Base-by-base conservation (phyloP, 1,140 invertebrate species). In the Heliconius hermathena region DNA sequence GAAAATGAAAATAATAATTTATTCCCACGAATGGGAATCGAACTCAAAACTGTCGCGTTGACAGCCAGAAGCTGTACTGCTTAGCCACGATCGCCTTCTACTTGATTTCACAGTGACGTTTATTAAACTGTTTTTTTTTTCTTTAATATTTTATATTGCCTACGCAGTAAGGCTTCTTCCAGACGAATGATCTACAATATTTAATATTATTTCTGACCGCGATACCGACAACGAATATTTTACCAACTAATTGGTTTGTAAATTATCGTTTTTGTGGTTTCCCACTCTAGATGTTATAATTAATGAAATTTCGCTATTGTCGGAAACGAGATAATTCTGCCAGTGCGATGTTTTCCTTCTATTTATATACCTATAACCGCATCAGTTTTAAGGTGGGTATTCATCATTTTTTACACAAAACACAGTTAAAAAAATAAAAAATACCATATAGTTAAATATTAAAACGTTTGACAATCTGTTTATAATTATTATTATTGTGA, bases 241-340 rank as follows among this genome's bases (percentile, higher is more conserved):
- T 71, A 78, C 33, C 49, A 57, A 29, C 71, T 73, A 78, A 78
- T 78, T 78, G 76, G 76, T 78, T 78, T 78, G 71, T 76, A 76
- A 76, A 76, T 73, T 73, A 73, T 73, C 71, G 72, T 78, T 78
- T 78, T 73, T 78, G 71, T 57, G 76, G 76, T 41, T 78, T 78
- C 76, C 36, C 71, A 46, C 60, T 66, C 20, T 70, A 49, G 46
- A 11, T 57, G 57, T 73, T 71, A 73, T 22, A 60, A 73, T 78
- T 78, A 73, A 78, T 78, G 36, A 20, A 73, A 73, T 78, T 54
- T 41, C 22, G 22, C 60, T 66, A 66, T 66, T 66, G 60, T 66
- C 26, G n/a, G 22, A 13, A 66, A 66, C 60, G 22, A 66, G 60
- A 29, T 66, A 26, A 22, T 66, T 66, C 9, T 66, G 11, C 60